phyloP scores from a whole-genome alignment of 2,888 invertebrate genomes.

The Drosophila gaucha region DNA sequence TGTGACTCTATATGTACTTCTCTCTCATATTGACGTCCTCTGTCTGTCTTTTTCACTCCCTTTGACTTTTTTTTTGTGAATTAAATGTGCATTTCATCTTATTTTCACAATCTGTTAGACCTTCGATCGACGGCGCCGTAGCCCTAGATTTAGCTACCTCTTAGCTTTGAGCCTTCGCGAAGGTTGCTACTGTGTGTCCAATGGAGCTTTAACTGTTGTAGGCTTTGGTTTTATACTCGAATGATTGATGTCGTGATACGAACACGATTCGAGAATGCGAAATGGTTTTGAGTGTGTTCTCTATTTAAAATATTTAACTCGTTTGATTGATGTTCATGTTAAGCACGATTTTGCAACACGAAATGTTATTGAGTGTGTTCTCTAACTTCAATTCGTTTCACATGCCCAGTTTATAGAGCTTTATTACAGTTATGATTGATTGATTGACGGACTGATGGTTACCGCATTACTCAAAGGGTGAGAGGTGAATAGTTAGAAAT shows the following conservation, averaged over 20 bases:
- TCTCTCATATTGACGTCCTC: not conserved
- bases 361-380: not conserved
- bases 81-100: conserved; percentile 65
- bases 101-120: conserved; percentile 24
- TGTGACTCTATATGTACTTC: not conserved
- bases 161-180: conserved; percentile 16
- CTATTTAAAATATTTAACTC: too few relatives aligned
- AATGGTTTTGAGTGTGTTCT: not conserved
- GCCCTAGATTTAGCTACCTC: not conserved
- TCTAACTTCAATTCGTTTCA: not conserved
- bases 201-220: conserved; percentile 13
- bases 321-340: too few relatives aligned
- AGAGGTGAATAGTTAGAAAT: too few relatives aligned
- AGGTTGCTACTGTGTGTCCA: conserved; percentile 18
- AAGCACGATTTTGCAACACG: too few relatives aligned
- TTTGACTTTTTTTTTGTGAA: conserved; percentile 10
- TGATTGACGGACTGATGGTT: too few relatives aligned
- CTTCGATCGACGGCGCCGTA: conserved; percentile 4
- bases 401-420: not conserved
- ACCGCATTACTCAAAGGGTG: too few relatives aligned
- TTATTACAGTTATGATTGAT: not conserved
- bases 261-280: too few relatives aligned
- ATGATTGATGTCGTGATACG: conserved; percentile 5
- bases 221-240: not conserved
- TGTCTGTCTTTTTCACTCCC: not conserved